Conservation (phyloP, 2,797 vertebrate species). For the Dallia pectoralis region DNA sequence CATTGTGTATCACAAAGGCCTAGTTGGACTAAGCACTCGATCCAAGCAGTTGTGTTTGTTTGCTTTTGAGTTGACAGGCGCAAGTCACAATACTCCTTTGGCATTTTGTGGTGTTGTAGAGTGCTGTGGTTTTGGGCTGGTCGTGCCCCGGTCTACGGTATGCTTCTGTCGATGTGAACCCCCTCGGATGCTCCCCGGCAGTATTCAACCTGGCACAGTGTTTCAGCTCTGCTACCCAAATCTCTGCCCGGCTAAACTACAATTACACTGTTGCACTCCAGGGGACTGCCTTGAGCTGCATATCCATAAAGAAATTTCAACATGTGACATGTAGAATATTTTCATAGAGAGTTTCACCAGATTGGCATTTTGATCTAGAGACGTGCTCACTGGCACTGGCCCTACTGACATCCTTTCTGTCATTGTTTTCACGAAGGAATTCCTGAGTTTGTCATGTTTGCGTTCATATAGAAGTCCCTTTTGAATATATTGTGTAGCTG, state of each 20-base stretch:
- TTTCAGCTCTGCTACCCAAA: slow-evolving; percentile 51
- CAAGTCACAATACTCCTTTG: slow-evolving; percentile 64
- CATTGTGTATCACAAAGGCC: slow-evolving; percentile 20
- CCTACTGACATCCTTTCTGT: not conserved
- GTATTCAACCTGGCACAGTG: slow-evolving; percentile 22
- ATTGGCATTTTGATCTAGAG: not conserved
- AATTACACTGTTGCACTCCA: slow-evolving; percentile 26
- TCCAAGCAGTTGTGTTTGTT: slow-evolving; percentile 63
- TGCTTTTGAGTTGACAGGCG: slow-evolving; percentile 49
- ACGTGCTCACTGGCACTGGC: not conserved
- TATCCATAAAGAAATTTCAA: slow-evolving; percentile 24
- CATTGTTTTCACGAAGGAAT: no score
- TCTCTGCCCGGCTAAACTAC: slow-evolving; percentile 47
- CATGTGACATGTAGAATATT: slow-evolving; percentile 4
- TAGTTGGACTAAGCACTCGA: slow-evolving; percentile 43
- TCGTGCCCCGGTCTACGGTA: slow-evolving; percentile 49
- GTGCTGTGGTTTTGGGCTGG: slow-evolving; percentile 28
- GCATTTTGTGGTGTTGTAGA: slow-evolving; percentile 64
- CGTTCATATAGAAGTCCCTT: slow-evolving; percentile 26
- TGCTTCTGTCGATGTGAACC: slow-evolving; percentile 29
- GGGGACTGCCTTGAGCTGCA: slow-evolving; percentile 47
- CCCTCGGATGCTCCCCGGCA: slow-evolving; percentile 42
- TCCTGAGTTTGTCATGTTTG: slow-evolving; percentile 26
- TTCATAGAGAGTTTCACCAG: not conserved
- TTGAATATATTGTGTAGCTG: slow-evolving; percentile 31